Evolutionary conservation across 2,888 invertebrate species (phyloP).

Genomic region (Lycocerus yunnanus): DNA sequence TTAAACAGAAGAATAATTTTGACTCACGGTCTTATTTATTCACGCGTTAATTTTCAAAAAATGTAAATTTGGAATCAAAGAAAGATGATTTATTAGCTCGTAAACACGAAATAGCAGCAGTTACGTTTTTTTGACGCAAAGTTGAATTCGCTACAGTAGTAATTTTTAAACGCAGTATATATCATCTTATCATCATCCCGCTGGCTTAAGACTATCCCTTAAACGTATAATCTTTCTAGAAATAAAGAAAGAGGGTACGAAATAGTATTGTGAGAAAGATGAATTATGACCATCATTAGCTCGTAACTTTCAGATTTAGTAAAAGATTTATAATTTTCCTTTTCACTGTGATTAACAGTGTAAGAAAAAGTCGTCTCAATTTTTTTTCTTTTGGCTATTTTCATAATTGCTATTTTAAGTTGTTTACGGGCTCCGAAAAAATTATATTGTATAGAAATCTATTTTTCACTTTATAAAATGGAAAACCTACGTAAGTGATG

Average conservation of each 20-base stretch:
- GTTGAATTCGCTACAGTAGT: background rate
- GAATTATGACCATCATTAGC: background rate
- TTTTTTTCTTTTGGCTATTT: background rate
- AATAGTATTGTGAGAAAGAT: background rate
- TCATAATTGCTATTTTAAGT: background rate
- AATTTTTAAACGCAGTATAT: background rate
- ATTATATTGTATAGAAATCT: background rate
- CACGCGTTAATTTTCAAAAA: background rate
- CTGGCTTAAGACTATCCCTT: background rate
- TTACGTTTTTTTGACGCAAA: background rate
- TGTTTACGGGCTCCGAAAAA: background rate
- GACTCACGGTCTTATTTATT: background rate
- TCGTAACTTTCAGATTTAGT: background rate
- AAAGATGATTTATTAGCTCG: background rate
- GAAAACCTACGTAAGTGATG: background rate
- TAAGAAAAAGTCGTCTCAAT: background rate
- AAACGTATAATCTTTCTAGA: background rate
- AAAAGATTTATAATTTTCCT: background rate
- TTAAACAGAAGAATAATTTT: background rate
- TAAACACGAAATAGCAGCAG: background rate
- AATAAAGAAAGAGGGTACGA: background rate
- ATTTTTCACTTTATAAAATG: background rate
- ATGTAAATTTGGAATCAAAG: background rate
- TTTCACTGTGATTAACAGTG: background rate
- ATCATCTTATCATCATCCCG: background rate